Percentiles rank a stretch among this genome's conserved stretches.
phyloP scores from a whole-genome alignment of 23 tunicate genomes.

The Trididemnum nubilum region DNA sequence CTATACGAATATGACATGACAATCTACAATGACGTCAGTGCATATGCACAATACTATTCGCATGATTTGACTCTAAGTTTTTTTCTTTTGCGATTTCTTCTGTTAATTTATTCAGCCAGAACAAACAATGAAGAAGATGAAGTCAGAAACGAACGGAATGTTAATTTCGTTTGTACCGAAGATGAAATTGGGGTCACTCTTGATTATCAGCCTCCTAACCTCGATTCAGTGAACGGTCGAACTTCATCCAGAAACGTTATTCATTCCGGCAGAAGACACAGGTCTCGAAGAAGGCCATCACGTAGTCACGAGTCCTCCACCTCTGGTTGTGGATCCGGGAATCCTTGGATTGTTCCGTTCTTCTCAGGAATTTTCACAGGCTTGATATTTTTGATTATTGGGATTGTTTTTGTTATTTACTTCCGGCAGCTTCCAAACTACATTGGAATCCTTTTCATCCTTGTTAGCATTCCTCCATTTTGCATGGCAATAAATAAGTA shows the following conservation, averaged over 20 bases:
- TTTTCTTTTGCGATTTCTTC: no score
- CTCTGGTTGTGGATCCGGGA: background rate
- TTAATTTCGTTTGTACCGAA: conserved; percentile 4
- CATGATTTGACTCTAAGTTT: no score
- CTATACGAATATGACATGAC: no score
- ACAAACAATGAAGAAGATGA: no score
- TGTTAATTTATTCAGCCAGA: no score
- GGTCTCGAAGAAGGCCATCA: background rate
- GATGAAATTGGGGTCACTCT: conserved; percentile 54
- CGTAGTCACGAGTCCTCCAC: conserved; percentile 10
- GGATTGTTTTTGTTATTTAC: conserved; percentile 60
- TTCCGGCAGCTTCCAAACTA: conserved; percentile 51
- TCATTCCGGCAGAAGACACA: conserved; percentile 3
- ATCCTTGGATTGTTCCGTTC: conserved; percentile 64
- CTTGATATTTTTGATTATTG: conserved; percentile 58
- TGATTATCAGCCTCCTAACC: conserved; percentile 37
- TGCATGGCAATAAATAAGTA: conserved; percentile 31
- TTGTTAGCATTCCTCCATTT: conserved; percentile 55
- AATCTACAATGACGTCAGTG: no score
- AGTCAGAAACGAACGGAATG: no score
- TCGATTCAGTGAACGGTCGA: background rate
- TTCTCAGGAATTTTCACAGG: conserved; percentile 69
- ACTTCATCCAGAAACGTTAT: background rate
- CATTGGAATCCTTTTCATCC: conserved; percentile 72
- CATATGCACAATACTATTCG: no score